Percentiles rank a stretch among this genome's conserved stretches.
These are phyloP conservation scores for Chrysotoxum bicinctum DNA, from an alignment of 2,888 invertebrate species.

Conservation along the genomic window DNA sequence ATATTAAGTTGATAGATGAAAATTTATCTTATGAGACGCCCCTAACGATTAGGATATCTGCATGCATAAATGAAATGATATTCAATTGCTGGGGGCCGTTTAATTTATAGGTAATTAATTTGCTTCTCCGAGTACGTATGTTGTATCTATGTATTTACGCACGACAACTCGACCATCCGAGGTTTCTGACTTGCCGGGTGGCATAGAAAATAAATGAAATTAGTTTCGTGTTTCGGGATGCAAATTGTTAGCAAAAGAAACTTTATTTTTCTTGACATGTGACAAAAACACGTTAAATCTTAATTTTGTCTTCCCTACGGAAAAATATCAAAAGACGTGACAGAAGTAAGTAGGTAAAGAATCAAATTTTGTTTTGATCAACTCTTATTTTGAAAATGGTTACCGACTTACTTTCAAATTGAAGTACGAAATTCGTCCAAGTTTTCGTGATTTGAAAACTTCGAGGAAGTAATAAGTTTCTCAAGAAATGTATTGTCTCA, in stretches of 20 bases:
- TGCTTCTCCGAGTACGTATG: constrained; percentile 22
- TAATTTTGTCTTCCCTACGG: background rate
- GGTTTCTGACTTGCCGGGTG: constrained; percentile 7
- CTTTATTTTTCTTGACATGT: background rate
- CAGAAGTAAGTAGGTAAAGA: background rate
- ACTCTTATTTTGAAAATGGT: too few species aligned
- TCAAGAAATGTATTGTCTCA: too few species aligned
- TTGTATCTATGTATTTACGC: constrained; percentile 2
- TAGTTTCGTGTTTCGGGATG: constrained; percentile 16
- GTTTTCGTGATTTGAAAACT: too few species aligned
- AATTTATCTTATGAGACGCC: constrained; percentile 71
- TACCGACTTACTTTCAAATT: too few species aligned
- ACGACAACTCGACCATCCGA: constrained; percentile 28
- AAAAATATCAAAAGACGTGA: background rate
- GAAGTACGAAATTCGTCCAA: too few species aligned
- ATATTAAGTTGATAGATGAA: constrained; percentile 72
- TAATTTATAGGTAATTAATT: constrained; percentile 71
- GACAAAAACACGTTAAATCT: background rate
- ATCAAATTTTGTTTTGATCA: background rate
- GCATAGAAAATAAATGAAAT: constrained; percentile 11
- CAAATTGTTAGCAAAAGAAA: constrained; percentile 4
- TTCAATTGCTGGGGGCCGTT: constrained; percentile 52
- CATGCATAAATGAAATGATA: constrained; percentile 67
- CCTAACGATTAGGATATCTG: constrained; percentile 71
- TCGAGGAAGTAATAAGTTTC: too few species aligned